Percentiles rank a stretch among this genome's conserved stretches.
Evolutionary conservation across 2,888 invertebrate species (phyloP).

Genomic region (Lepidochrysops patricia): DNA sequence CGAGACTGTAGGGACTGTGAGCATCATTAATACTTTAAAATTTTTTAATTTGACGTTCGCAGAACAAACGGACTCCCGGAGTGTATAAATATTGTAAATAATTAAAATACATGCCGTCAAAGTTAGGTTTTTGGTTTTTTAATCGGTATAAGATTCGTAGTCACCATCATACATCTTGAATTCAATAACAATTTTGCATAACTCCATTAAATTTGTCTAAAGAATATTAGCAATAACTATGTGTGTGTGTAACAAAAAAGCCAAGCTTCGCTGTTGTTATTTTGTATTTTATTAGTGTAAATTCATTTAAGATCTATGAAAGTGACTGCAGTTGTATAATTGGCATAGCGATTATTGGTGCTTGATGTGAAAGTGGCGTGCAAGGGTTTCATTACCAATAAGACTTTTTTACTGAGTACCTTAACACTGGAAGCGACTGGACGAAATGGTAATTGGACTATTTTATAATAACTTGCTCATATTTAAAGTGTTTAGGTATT

Average conservation of each 20-base stretch:
- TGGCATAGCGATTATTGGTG: conserved; percentile 1
- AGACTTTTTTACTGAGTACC: not conserved
- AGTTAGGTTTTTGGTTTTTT: not conserved
- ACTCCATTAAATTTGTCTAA: not conserved
- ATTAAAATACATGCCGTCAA: not conserved
- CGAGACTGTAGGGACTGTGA: not conserved
- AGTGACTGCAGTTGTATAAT: not conserved
- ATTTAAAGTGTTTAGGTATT: not conserved
- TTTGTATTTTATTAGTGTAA: not conserved
- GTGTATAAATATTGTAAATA: not conserved
- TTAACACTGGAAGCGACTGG: not conserved
- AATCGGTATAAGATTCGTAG: not conserved
- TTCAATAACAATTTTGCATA: not conserved
- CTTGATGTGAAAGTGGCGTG: conserved; percentile 2
- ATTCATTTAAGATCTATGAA: not conserved
- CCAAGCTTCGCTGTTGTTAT: not conserved
- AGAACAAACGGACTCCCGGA: too few species aligned
- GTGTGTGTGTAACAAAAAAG: not conserved
- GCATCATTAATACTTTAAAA: not conserved
- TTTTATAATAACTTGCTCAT: not conserved
- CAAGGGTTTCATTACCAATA: not conserved
- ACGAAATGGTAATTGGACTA: not conserved
- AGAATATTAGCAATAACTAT: too few species aligned
- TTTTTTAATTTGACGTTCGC: too few species aligned
- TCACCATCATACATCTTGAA: not conserved